Conservation (phyloP, 2,888 invertebrate species). For the Branchellion lobata region DNA sequence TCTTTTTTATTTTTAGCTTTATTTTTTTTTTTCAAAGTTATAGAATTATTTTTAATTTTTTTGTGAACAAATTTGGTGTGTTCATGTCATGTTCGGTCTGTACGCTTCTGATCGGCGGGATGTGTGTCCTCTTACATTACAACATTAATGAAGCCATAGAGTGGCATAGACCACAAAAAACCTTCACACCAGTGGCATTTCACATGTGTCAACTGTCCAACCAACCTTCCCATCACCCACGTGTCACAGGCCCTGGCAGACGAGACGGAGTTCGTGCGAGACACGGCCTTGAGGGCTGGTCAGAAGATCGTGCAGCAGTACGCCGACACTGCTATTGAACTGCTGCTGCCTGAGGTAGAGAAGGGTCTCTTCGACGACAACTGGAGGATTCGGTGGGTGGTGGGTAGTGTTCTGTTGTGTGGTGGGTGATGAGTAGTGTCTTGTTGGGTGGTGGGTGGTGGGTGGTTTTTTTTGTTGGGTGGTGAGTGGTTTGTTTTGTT, state of each 20-base stretch:
- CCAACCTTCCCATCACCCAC: not conserved
- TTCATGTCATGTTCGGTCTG: no score
- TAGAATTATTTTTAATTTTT: no score
- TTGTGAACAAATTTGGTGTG: no score
- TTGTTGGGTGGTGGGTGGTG: no score
- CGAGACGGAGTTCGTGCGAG: slow-evolving; percentile 96
- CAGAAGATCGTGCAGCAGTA: slow-evolving; percentile 94
- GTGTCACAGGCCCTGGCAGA: slow-evolving; percentile 81
- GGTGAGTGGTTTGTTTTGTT: no score
- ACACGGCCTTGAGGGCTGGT: slow-evolving; percentile 92
- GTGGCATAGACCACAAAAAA: not conserved
- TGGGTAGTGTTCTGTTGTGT: not conserved
- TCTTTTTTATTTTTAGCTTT: no score
- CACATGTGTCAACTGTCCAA: no score
- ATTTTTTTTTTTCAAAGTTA: not conserved
- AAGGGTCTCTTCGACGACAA: slow-evolving; percentile 93
- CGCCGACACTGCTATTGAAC: slow-evolving; percentile 87
- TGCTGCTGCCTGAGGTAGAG: slow-evolving; percentile 85
- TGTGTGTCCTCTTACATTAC: no score
- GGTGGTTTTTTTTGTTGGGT: not conserved
- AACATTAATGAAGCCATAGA: no score
- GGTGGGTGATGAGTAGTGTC: not conserved
- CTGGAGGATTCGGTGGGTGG: slow-evolving; percentile 77
- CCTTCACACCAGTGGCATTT: not conserved
- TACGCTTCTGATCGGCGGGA: no score